Conservation (phyloP, 2,888 invertebrate genomes). For the Archips xylosteana region DNA sequence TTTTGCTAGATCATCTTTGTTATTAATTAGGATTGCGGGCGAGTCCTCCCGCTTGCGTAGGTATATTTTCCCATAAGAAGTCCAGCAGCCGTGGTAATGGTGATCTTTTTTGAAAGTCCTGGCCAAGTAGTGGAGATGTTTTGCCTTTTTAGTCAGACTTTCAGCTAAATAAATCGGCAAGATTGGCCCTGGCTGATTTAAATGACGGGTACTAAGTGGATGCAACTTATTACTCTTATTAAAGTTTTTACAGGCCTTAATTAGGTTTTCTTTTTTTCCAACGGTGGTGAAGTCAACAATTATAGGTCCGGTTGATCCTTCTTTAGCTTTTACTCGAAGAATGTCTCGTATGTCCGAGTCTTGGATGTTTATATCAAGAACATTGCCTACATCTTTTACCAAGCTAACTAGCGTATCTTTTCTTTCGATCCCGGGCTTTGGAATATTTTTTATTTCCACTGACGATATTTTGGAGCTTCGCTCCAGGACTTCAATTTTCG, state of each 20-base stretch:
- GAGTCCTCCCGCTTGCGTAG: neutral
- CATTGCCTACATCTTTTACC: neutral
- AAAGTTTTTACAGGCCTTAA: neutral
- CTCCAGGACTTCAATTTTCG: neutral
- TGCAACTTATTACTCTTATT: neutral
- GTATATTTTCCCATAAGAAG: conserved; percentile 14
- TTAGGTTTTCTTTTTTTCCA: neutral
- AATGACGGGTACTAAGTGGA: neutral
- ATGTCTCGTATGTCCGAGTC: conserved; percentile 2
- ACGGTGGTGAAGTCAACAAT: conserved; percentile 1
- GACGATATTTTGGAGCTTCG: neutral
- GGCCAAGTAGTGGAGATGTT: conserved; percentile 8
- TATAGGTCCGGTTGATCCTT: neutral
- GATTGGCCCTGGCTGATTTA: neutral
- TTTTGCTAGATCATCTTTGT: too few species aligned
- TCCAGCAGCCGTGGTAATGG: neutral
- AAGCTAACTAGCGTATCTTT: neutral
- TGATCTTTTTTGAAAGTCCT: neutral
- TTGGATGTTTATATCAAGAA: neutral
- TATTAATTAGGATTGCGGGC: neutral
- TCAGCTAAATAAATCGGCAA: conserved; percentile 1
- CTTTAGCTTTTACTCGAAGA: conserved; percentile 3
- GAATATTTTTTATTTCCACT: conserved; percentile 9
- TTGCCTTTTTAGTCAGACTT: neutral
- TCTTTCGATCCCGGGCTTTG: neutral